These are phyloP conservation scores for Lasioglossum baleicum DNA, from an alignment of 1,140 invertebrate species.

Conservation along the genomic window DNA sequence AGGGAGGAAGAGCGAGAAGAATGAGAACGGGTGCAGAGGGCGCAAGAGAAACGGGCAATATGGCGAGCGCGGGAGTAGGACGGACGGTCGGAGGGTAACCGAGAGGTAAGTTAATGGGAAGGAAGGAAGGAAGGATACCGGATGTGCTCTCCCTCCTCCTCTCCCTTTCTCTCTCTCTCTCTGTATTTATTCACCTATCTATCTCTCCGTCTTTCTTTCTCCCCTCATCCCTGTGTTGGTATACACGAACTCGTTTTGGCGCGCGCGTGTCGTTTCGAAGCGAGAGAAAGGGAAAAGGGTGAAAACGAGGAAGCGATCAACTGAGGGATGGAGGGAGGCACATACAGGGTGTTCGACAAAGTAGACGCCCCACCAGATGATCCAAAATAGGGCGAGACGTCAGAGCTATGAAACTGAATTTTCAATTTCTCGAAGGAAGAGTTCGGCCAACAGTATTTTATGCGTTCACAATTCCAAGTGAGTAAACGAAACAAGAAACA, in stretches of 20 bases:
- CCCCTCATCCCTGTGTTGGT: background rate
- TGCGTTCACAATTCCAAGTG: too few species aligned
- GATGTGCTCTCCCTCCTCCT: background rate
- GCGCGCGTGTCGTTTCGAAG: constrained; percentile 6
- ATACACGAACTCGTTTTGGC: constrained; percentile 6
- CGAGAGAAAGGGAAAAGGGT: constrained; percentile 25
- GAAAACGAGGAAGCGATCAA: constrained; percentile 40
- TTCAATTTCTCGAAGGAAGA: too few species aligned
- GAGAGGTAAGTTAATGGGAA: constrained; percentile 41
- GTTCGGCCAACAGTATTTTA: too few species aligned
- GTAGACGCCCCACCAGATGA: too few species aligned
- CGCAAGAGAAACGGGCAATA: constrained; percentile 21
- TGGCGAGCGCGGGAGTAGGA: constrained; percentile 41
- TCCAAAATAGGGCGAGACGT: too few species aligned
- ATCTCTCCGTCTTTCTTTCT: too few species aligned
- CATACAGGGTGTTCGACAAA: too few species aligned
- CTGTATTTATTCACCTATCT: background rate
- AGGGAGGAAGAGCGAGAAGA: constrained; percentile 30
- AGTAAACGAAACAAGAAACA: too few species aligned
- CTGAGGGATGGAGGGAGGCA: constrained; percentile 11
- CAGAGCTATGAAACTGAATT: too few species aligned
- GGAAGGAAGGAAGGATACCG: constrained; percentile 39
- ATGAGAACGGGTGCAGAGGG: background rate
- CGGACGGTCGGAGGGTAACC: constrained; percentile 6
- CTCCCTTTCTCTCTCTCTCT: too few species aligned